These are phyloP conservation scores for Agrilus planipennis DNA, from an alignment of 1,140 invertebrate genomes.

Conservation along the genomic window DNA sequence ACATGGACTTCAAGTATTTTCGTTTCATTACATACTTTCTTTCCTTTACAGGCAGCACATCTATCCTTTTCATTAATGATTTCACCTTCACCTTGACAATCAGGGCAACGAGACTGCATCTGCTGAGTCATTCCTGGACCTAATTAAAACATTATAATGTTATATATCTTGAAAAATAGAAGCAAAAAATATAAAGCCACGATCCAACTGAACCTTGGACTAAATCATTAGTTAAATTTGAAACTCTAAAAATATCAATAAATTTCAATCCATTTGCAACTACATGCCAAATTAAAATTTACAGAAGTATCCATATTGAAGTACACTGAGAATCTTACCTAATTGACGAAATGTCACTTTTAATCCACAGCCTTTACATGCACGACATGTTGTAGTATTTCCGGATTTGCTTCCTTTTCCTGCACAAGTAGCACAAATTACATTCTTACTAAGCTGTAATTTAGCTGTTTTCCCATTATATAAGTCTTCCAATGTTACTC, in stretches of 20 bases:
- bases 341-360: conserved; percentile 57
- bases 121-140: conserved; percentile 76
- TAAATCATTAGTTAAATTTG: no score
- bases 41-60: conserved; percentile 70
- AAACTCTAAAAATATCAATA: no score
- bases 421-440: conserved; percentile 72
- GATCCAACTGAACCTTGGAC: no score
- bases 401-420: conserved; percentile 76
- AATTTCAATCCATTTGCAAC: no score
- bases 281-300: no score
- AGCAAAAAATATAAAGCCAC: no score
- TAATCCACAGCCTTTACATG: conserved; percentile 68
- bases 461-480: conserved; percentile 81
- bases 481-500: conserved; percentile 80
- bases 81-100: conserved; percentile 59
- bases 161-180: no score
- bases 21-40: conserved; percentile 62
- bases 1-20: conserved; percentile 83
- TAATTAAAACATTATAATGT: no score
- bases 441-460: conserved; percentile 74
- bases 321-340: no score
- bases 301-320: no score
- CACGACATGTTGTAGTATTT: conserved; percentile 53
- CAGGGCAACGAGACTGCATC: conserved; percentile 60
- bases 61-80: conserved; percentile 69